These are phyloP conservation scores for Leiothrix lutea DNA, from an alignment of 2,113 vertebrate species.

Conservation along the genomic window DNA sequence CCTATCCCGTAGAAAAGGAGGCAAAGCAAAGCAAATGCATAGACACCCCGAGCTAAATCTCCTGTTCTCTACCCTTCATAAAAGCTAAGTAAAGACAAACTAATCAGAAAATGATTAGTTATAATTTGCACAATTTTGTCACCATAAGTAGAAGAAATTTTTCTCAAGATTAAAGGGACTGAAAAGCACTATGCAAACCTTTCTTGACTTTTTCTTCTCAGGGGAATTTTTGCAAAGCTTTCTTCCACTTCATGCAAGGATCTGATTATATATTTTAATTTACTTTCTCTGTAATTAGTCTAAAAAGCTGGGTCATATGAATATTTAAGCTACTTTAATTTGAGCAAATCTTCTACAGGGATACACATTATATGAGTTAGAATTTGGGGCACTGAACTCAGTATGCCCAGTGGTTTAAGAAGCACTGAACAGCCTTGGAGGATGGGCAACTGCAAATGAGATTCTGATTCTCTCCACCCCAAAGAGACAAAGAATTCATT, in stretches of 20 bases:
- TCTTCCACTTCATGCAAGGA: conserved; percentile 4
- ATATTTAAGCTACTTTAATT: conserved; percentile 55
- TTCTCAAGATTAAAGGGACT: conserved; percentile 18
- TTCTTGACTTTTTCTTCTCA: conserved; percentile 23
- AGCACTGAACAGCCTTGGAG: background rate
- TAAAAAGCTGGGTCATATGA: conserved; percentile 53
- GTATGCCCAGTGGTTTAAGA: background rate
- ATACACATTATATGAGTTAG: background rate
- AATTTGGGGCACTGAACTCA: conserved; percentile 12
- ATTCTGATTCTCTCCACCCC: background rate
- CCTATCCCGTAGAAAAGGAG: background rate
- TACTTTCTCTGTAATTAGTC: conserved; percentile 42
- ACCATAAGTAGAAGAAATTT: background rate
- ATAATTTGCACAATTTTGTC: conserved; percentile 47
- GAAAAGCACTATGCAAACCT: background rate
- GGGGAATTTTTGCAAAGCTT: conserved; percentile 34
- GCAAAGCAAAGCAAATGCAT: background rate
- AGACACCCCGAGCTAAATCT: background rate
- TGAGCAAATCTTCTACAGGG: conserved; percentile 21
- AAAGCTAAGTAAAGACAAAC: background rate
- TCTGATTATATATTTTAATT: conserved; percentile 53
- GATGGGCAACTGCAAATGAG: background rate
- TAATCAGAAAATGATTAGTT: background rate
- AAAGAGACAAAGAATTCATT: background rate
- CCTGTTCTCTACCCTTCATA: background rate